Evolutionary conservation across 2,113 vertebrate genomes (phyloP).

Genomic region (Grammomys dolichurus): DNA sequence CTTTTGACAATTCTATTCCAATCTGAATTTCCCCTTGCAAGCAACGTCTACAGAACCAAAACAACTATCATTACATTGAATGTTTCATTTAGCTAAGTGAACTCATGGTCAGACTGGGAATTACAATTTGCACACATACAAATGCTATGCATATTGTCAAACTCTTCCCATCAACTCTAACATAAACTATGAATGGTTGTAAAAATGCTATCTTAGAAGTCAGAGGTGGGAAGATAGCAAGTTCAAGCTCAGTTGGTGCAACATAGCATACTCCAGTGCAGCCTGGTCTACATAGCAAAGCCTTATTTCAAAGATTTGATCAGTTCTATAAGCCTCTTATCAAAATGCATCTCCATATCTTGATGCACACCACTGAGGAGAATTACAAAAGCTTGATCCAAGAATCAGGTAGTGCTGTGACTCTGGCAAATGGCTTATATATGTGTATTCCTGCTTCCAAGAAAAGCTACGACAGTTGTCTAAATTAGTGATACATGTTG

Average conservation of each 20-base stretch:
- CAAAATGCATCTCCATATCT: slow-evolving; percentile 20
- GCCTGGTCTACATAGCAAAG: too few relatives aligned
- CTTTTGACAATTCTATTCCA: slow-evolving; percentile 51
- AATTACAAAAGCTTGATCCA: neutral
- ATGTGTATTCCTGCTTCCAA: neutral
- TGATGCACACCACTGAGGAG: neutral
- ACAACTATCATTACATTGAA: slow-evolving; percentile 57
- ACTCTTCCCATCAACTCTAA: too few relatives aligned
- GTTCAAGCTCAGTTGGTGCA: too few relatives aligned
- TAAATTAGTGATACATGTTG: neutral
- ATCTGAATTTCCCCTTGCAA: slow-evolving; percentile 62
- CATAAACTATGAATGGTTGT: too few relatives aligned
- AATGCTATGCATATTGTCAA: too few relatives aligned
- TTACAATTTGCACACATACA: neutral
- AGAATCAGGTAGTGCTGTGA: neutral
- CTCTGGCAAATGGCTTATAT: slow-evolving; percentile 4
- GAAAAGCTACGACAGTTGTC: neutral
- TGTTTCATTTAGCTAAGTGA: slow-evolving; percentile 68
- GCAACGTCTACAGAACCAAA: slow-evolving; percentile 63
- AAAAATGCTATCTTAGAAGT: too few relatives aligned
- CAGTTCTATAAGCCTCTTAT: neutral
- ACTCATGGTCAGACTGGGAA: slow-evolving; percentile 66
- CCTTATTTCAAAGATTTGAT: too few relatives aligned
- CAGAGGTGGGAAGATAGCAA: too few relatives aligned
- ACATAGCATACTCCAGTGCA: too few relatives aligned